Conservation (phyloP, 2,797 vertebrate genomes). For the Phalloptychus januarius region DNA sequence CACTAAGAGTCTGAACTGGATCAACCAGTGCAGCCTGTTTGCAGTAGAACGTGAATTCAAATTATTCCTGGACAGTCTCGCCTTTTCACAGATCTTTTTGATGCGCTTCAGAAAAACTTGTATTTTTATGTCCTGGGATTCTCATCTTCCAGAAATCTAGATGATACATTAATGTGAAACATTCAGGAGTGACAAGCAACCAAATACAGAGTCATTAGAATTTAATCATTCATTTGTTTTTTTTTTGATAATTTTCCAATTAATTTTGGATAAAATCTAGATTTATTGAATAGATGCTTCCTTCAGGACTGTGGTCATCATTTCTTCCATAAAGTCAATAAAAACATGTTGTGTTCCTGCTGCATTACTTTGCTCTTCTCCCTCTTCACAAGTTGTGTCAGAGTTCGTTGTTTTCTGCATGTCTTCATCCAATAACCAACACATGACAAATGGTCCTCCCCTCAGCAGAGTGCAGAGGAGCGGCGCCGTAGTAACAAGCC, state of each 20-base stretch:
- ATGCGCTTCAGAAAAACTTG: neutral
- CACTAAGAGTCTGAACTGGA: neutral
- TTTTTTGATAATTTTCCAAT: neutral
- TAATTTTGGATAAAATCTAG: neutral
- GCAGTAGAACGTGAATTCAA: neutral
- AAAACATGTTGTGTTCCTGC: neutral
- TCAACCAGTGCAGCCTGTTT: neutral
- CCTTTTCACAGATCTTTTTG: neutral
- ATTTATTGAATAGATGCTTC: neutral
- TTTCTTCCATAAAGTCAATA: neutral
- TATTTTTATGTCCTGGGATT: neutral
- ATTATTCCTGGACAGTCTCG: too few relatives aligned
- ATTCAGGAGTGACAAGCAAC: neutral
- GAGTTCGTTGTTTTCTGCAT: constrained; percentile 6
- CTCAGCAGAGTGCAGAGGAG: constrained; percentile 28
- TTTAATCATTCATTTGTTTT: neutral
- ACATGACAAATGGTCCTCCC: constrained; percentile 50
- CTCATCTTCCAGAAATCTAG: neutral
- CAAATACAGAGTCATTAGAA: neutral
- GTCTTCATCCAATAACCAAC: constrained; percentile 42
- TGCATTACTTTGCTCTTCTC: neutral
- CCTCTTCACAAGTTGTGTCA: constrained; percentile 10
- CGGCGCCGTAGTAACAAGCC: constrained; percentile 63
- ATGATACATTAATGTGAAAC: neutral
- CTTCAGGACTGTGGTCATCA: neutral